Conservation (phyloP, 2,113 vertebrate genomes). For the Syngnathoides biaculeatus region DNA sequence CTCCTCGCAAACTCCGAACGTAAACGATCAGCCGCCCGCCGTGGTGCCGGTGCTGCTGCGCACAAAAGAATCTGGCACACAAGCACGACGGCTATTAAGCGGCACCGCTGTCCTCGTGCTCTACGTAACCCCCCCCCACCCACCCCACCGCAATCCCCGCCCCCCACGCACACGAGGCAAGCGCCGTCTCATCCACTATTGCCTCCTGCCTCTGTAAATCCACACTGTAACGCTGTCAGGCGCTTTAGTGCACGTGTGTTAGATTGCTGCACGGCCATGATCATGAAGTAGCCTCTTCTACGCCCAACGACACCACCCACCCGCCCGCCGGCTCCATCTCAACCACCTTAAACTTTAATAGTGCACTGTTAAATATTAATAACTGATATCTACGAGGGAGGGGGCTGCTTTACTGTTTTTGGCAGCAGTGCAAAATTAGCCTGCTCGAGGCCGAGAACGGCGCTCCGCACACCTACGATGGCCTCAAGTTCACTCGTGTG, state of each 20-base stretch:
- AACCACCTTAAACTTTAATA: slow-evolving; percentile 73
- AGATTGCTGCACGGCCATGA: slow-evolving; percentile 49
- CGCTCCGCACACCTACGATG: slow-evolving; percentile 24
- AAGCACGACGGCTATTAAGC: slow-evolving; percentile 22
- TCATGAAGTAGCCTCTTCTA: slow-evolving; percentile 57
- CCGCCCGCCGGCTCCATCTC: slow-evolving; percentile 59
- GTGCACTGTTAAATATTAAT: slow-evolving; percentile 77
- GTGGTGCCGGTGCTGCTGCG: slow-evolving; percentile 5
- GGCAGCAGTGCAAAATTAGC: slow-evolving; percentile 64
- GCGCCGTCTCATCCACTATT: slow-evolving; percentile 21
- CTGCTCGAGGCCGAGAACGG: slow-evolving; percentile 51
- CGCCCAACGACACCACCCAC: background rate
- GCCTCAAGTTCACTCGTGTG: background rate
- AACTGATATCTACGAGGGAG: slow-evolving; percentile 73
- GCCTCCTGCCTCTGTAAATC: slow-evolving; percentile 48
- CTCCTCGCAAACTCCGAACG: slow-evolving; percentile 64
- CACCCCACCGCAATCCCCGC: background rate
- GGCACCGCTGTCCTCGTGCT: slow-evolving; percentile 8
- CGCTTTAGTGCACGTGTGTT: slow-evolving; percentile 61
- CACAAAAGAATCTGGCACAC: slow-evolving; percentile 10
- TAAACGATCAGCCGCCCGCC: slow-evolving; percentile 59
- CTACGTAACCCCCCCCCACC: background rate
- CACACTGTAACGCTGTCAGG: slow-evolving; percentile 57
- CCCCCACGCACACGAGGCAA: background rate
- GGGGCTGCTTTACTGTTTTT: slow-evolving; percentile 69